Evolutionary conservation across 2,888 invertebrate species (phyloP), one percentile per base, ranked within the genome.

Genomic region (Argyresthia albistria): DNA sequence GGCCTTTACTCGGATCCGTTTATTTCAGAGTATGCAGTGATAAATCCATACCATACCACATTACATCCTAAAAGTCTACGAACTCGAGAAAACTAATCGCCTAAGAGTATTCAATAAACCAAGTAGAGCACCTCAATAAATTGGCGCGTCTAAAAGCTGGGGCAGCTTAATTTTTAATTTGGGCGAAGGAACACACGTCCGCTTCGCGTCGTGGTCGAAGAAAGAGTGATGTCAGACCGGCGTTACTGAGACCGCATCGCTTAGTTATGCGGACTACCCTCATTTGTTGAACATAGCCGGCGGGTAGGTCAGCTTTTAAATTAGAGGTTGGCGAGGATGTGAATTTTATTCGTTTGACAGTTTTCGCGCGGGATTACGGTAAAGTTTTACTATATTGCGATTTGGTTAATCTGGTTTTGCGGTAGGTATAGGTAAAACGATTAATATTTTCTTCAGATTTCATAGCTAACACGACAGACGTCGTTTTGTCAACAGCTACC

Each of bases 231-330:
- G 74, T 59, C 58, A 69, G 71, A 60, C 55, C 79, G 72, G 63
- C 69, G 67, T 55, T 61, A 58, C 57, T 59, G 63, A 59, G 79
- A 83, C 83, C 83, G 67, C 75, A 61, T 60, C 68, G 75, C 78
- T 86, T 81, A 82, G 74, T 86, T 84, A 82, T 71, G 64, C 66
- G 60, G 69, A 71, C 74, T 84, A 84, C 84, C 84, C 75, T 82
- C 83, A 84, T 86, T 84, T 80, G 73, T 84, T 72, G 65, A 35
- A 51, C 43, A 51, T 36, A 11, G 58, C 60, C 63, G 62, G 60
- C 36, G 45, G 45, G 36, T 62, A 67, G 63, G 72, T 46, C 35
- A 51, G 50, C 57, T 80, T 83, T 79, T 78, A 82, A 81, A 84
- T 80, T 73, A 72, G 77, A 70, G 73, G 48, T 14, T 36, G 4